Evolutionary conservation across 2,113 vertebrate species (phyloP).

Genomic region (Macrotis lagotis): DNA sequence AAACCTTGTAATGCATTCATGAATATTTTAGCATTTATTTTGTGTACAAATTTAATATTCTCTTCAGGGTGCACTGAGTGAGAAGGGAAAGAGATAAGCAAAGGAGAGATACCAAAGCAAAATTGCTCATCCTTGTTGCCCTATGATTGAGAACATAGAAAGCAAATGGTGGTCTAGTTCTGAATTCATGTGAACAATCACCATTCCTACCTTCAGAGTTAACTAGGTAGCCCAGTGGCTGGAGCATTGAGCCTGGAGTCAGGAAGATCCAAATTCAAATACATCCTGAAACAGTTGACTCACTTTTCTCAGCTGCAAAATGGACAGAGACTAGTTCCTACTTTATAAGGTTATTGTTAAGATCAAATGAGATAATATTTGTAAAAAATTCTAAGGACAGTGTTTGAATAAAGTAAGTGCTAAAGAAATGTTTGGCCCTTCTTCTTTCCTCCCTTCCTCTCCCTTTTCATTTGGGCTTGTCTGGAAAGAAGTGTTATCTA

Average conservation of each 20-base stretch:
- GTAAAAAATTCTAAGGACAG: not conserved
- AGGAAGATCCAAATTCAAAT: not conserved
- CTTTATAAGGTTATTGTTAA: not conserved
- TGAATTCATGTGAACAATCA: not conserved
- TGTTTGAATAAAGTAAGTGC: not conserved
- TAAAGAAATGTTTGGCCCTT: not conserved
- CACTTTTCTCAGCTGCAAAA: not conserved
- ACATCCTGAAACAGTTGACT: not conserved
- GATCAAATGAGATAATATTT: not conserved
- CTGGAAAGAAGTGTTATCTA: not conserved
- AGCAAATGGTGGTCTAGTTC: not conserved
- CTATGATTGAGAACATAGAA: not conserved
- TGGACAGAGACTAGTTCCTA: not conserved
- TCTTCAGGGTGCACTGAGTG: constrained; percentile 57
- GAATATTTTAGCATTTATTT: constrained; percentile 75
- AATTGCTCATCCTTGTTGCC: not conserved
- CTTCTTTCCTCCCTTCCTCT: not conserved
- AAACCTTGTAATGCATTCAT: constrained; percentile 62
- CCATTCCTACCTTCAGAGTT: not conserved
- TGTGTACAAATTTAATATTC: constrained; percentile 68
- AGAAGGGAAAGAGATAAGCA: constrained; percentile 37
- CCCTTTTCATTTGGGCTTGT: not conserved
- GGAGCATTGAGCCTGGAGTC: not conserved
- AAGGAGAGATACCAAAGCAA: not conserved
- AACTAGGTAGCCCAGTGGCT: not conserved